Conservation (phyloP, 2,888 invertebrate species). For the Hedychridium roseum region DNA sequence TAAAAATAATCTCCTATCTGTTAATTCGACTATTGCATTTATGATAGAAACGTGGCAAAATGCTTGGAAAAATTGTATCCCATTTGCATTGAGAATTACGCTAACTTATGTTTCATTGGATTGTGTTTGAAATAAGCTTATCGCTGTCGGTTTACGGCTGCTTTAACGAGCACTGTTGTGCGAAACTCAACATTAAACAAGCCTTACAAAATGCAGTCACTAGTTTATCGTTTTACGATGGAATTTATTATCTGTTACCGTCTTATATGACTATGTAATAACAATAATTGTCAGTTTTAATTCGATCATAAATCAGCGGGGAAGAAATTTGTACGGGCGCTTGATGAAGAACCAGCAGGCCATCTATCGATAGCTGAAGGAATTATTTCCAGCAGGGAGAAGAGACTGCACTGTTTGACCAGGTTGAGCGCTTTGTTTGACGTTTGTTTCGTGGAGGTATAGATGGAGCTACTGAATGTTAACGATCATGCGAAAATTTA, state of each 20-base stretch:
- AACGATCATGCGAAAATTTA: too few relatives aligned
- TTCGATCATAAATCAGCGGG: constrained; percentile 57
- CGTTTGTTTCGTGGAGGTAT: constrained; percentile 22
- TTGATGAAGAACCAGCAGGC: constrained; percentile 33
- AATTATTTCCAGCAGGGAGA: constrained; percentile 33
- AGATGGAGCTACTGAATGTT: constrained; percentile 46
- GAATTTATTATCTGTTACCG: constrained; percentile 64
- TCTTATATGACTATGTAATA: constrained; percentile 62
- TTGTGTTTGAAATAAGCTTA: background rate
- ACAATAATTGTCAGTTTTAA: constrained; percentile 64
- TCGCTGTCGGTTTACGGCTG: constrained; percentile 56
- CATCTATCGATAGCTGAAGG: constrained; percentile 51
- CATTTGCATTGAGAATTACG: too few relatives aligned
- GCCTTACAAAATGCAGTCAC: constrained; percentile 61
- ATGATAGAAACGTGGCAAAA: too few relatives aligned
- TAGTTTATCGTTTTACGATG: constrained; percentile 62
- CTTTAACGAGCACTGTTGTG: constrained; percentile 63
- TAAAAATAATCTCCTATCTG: too few relatives aligned
- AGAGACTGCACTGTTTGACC: constrained; percentile 34
- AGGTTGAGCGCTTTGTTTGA: constrained; percentile 21
- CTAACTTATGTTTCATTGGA: background rate
- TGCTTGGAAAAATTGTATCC: too few relatives aligned
- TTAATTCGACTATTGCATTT: too few relatives aligned
- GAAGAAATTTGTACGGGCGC: constrained; percentile 43
- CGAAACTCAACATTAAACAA: constrained; percentile 63